Evolutionary conservation across 1,140 invertebrate genomes (phyloP), one percentile per base, ranked within the genome.

Genomic region (Caenorhabditis latens): DNA sequence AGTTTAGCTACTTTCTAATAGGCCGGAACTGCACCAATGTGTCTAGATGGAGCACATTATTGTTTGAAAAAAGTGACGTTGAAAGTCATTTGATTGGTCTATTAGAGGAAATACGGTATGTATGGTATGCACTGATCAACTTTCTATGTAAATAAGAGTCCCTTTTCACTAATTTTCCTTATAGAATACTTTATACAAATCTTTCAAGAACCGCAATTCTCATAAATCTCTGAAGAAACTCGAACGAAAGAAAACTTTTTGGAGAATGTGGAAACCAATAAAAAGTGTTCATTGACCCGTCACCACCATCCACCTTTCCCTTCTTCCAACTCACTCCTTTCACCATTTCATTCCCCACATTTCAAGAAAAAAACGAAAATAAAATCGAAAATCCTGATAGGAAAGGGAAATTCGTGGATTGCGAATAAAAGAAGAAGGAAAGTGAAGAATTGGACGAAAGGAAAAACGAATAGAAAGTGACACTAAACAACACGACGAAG

Each of bases 331-430:
- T 32, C 32, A 32, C 32, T 32, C 32, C 32, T 32, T 2, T 32
- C 32, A 32, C 13, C 42, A 79, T 32, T 53, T 53, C 71, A 48
- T 46, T 48, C 16, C 71, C 14, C 4, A 79, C n/a, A 43, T 58
- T 50, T 11, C 48, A 0, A n/a, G 13, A 83, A 53, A 40, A 13
- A 16, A 83, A 83, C n/a, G n/a, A n/a, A 63, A 61, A 65, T 11
- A 65, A 63, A 65, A 63, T 61, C 84, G 57, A 84, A 84, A 65
- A 65, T 65, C 57, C 57, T 84, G 57, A 65, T 63, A 61, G 57
- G 61, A 65, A 84, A n/a, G 40, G 84, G 19, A 84, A 65, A 19
- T 84, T 63, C n/a, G 61, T 24, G 61, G 40, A 24, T 48, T 84
- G 40, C 40, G 55, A n/a, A 32, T 11, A 40, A 13, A 43, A 43